A percentile compares a stretch with the other conserved stretches of the same genome.
Evolutionary conservation across 2,888 invertebrate genomes (phyloP).

Genomic region (Morpho deidamia): DNA sequence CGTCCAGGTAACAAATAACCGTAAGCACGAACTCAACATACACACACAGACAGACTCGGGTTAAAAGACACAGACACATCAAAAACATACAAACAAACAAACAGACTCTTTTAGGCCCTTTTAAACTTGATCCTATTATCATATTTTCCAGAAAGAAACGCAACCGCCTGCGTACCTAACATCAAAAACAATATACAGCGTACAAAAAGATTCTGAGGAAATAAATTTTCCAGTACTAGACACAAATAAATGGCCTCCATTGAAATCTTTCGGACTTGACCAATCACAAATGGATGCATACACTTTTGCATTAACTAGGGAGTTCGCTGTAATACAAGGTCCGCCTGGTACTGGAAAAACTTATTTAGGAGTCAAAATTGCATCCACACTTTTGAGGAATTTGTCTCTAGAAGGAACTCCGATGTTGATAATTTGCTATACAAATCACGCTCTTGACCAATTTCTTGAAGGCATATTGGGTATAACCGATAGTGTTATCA

Average conservation of each 20-base stretch:
- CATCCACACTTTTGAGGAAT: constrained; percentile 82
- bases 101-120: too few relatives aligned
- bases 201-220: constrained; percentile 37
- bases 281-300: constrained; percentile 83
- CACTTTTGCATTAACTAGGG: constrained; percentile 81
- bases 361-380: constrained; percentile 86
- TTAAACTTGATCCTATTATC: too few relatives aligned
- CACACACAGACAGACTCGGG: too few relatives aligned
- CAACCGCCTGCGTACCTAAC: constrained; percentile 58
- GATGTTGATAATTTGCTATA: constrained; percentile 88
- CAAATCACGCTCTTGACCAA: constrained; percentile 93
- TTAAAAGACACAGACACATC: too few relatives aligned
- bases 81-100: too few relatives aligned
- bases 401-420: constrained; percentile 75
- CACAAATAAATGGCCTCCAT: constrained; percentile 64
- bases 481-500: constrained; percentile 79
- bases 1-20: constrained; percentile 54
- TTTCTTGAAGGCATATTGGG: constrained; percentile 84
- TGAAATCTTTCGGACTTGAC: constrained; percentile 75
- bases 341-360: constrained; percentile 95
- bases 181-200: constrained; percentile 46
- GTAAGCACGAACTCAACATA: too few relatives aligned
- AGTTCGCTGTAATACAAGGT: constrained; percentile 90
- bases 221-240: constrained; percentile 51
- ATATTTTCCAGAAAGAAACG: constrained; percentile 43